phyloP scores from a whole-genome alignment of 2,888 invertebrate species.

The Eumerus sabulonum region DNA sequence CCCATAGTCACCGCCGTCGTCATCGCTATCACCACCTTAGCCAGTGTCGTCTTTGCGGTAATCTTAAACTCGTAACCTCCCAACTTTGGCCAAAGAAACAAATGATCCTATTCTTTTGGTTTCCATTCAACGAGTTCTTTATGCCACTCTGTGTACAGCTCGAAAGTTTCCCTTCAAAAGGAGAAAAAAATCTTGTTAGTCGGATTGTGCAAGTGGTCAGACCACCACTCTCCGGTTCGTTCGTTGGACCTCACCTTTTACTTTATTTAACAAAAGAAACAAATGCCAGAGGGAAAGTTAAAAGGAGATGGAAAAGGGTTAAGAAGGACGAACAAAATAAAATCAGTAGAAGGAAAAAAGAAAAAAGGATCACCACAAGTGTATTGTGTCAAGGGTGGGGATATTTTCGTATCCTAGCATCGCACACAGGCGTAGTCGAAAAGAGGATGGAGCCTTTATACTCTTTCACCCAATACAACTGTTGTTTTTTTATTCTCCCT shows the following conservation, averaged over 20 bases:
- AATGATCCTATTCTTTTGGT: constrained; percentile 20
- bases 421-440: constrained; percentile 27
- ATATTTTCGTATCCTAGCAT: constrained; percentile 30
- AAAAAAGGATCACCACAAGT: constrained; percentile 16
- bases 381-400: constrained; percentile 53
- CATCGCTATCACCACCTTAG: constrained; percentile 19
- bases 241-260: constrained; percentile 30
- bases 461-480: constrained; percentile 42
- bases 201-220: constrained; percentile 9
- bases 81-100: constrained; percentile 43
- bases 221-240: constrained; percentile 26
- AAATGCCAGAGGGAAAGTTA: no score
- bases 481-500: constrained; percentile 4
- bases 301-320: constrained; percentile 35
- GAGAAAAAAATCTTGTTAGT: constrained; percentile 25
- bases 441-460: constrained; percentile 28
- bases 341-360: constrained; percentile 3
- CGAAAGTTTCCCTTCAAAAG: constrained; percentile 30
- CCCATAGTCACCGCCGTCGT: no score
- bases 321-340: constrained; percentile 9
- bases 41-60: constrained; percentile 30
- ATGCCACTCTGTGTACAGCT: neutral
- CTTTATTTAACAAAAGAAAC: constrained; percentile 49
- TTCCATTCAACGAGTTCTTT: constrained; percentile 19
- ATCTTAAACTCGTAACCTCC: constrained; percentile 30